phyloP scores from a whole-genome alignment of 2,888 invertebrate species.

The Romanomermis culicivorax region DNA sequence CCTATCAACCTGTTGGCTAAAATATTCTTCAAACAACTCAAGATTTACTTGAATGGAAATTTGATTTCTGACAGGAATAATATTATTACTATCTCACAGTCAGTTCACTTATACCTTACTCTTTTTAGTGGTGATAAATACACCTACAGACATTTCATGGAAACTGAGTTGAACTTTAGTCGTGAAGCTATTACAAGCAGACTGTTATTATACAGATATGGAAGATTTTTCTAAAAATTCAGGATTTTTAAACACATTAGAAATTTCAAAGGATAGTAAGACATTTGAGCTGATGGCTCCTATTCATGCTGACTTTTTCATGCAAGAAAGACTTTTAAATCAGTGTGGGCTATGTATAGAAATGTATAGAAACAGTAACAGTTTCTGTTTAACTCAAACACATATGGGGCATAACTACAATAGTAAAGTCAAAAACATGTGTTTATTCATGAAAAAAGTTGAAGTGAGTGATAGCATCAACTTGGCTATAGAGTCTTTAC shows the following conservation, averaged over 20 bases:
- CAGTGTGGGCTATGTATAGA: neutral
- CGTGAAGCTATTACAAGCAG: neutral
- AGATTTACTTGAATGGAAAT: slow-evolving; percentile 5
- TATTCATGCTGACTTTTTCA: neutral
- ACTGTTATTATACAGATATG: neutral
- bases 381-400: neutral
- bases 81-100: too few species aligned
- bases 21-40: slow-evolving; percentile 5
- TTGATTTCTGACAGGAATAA: slow-evolving; percentile 6
- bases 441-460: neutral
- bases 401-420: neutral
- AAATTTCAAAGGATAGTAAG: neutral
- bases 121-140: slow-evolving; percentile 6
- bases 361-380: neutral
- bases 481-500: neutral
- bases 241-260: neutral
- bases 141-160: neutral
- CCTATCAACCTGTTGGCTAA: slow-evolving; percentile 3
- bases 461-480: neutral
- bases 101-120: too few species aligned
- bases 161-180: neutral
- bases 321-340: neutral
- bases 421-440: neutral
- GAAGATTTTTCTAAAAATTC: too few species aligned
- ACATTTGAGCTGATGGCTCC: neutral